phyloP scores from a whole-genome alignment of 2,888 invertebrate genomes.

The Phymatocera aterrima region DNA sequence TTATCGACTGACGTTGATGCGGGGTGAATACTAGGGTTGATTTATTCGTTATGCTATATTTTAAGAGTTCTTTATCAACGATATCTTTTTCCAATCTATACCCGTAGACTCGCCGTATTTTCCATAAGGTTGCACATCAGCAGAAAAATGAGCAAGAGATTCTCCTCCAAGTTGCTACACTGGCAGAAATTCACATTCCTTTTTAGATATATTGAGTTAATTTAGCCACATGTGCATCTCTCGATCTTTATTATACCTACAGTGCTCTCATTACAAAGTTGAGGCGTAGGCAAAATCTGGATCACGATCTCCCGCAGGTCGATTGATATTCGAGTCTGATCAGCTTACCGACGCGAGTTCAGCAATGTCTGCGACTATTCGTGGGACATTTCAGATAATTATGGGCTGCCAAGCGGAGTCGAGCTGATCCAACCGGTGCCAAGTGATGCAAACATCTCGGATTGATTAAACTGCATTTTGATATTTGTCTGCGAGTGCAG shows the following conservation, averaged over 20 bases:
- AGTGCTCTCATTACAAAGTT: not conserved
- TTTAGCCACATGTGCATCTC: not conserved
- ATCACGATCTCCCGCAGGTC: not conserved
- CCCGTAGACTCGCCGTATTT: not conserved
- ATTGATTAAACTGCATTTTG: conserved; percentile 10
- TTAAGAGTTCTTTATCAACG: not conserved
- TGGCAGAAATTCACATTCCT: too few species aligned
- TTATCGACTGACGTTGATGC: conserved; percentile 35
- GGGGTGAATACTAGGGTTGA: conserved; percentile 29
- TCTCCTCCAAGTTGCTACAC: not conserved
- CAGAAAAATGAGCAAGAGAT: not conserved
- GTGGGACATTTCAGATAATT: conserved; percentile 24
- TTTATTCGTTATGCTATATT: conserved; percentile 10
- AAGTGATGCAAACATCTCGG: conserved; percentile 4
- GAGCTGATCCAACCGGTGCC: conserved; percentile 23
- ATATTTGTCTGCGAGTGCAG: not conserved
- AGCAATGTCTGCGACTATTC: not conserved
- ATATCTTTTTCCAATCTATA: not conserved
- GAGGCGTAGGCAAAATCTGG: not conserved
- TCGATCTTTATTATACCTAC: not conserved
- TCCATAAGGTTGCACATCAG: not conserved
- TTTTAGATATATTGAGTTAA: too few species aligned
- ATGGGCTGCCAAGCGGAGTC: conserved; percentile 21
- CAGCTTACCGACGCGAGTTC: conserved; percentile 16
- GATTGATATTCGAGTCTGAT: conserved; percentile 7